Base-by-base conservation (phyloP, 1,140 invertebrate genomes). In the Parapsyche elsis region DNA sequence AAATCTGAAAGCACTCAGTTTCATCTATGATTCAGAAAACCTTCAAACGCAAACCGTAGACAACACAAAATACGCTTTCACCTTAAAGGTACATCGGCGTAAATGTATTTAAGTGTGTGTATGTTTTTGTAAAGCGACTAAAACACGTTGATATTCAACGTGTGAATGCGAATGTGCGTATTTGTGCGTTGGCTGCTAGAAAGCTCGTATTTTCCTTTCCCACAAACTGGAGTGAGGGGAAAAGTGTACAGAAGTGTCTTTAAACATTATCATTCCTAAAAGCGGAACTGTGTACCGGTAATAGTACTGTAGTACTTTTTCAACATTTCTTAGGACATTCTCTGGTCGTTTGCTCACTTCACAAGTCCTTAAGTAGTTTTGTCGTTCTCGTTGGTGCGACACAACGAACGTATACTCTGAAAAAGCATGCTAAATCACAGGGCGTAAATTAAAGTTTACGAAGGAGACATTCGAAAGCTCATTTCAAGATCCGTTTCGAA, bases 221-320 rank as follows among this genome's bases (percentile, higher is more conserved):
- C 30, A n/a, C n/a, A n/a, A n/a, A n/a, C n/a, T n/a, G n/a, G n/a
- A n/a, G n/a, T n/a, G n/a, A n/a, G 30, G 30, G 30, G 30, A 38
- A 38, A 38, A 38, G 30, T 38, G 30, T 38, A 38, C 30, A 4
- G 30, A 49, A 76, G 74, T 76, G 74, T 76, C 74, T 76, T 76
- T 76, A 45, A 61, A 76, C 74, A 76, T 76, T 76, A 76, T 76
- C 74, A 76, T 76, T 76, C 30, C 74, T 76, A 45, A 76, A 76
- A 76, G 74, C 74, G 74, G 74, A 76, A 76, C 74, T 57, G 74
- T 76, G 74, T 76, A 61, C 74, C 30, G 21, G 71, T 74, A 74
- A 74, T 74, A 74, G 71, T 45, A 44, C 26, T 74, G 71, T 74
- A 74, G 24, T 44, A 74, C 71, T 76, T 76, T 76, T 76, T 76